Evolutionary conservation across 2,888 invertebrate genomes (phyloP).

Genomic region (Pandemis corylana): DNA sequence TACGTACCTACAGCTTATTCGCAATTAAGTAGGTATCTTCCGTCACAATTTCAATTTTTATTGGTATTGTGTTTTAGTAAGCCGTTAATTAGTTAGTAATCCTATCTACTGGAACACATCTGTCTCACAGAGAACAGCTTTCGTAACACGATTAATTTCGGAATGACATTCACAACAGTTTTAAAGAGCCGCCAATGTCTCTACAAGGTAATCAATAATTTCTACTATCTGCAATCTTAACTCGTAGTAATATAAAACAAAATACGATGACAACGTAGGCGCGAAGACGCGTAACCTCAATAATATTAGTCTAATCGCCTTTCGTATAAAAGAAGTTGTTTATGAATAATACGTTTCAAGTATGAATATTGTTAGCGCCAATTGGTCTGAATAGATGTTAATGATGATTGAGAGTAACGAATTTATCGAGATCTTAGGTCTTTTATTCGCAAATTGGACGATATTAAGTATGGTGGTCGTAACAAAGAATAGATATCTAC

Average conservation of each 20-base stretch:
- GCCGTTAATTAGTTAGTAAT: neutral
- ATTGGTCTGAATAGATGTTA: slow-evolving; percentile 32
- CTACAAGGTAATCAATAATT: neutral
- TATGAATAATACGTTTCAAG: slow-evolving; percentile 29
- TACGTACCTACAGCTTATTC: no score
- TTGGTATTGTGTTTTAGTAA: neutral
- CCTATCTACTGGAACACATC: slow-evolving; percentile 3
- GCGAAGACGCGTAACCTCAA: slow-evolving; percentile 15
- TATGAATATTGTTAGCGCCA: slow-evolving; percentile 17
- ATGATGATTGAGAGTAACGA: slow-evolving; percentile 31
- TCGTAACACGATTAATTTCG: slow-evolving; percentile 7
- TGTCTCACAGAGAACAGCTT: slow-evolving; percentile 9
- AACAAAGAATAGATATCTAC: neutral
- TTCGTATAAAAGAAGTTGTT: slow-evolving; percentile 39
- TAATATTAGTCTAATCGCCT: slow-evolving; percentile 41
- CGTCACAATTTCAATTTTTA: neutral
- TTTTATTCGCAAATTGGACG: slow-evolving; percentile 28
- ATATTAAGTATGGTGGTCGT: neutral
- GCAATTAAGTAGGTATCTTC: no score
- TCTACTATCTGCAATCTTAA: neutral
- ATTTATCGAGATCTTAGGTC: slow-evolving; percentile 15
- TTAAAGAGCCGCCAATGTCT: neutral
- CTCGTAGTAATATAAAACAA: slow-evolving; percentile 6
- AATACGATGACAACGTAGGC: neutral
- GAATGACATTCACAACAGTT: slow-evolving; percentile 1